phyloP scores from a whole-genome alignment of 2,113 vertebrate species.

The Neotoma lepida region DNA sequence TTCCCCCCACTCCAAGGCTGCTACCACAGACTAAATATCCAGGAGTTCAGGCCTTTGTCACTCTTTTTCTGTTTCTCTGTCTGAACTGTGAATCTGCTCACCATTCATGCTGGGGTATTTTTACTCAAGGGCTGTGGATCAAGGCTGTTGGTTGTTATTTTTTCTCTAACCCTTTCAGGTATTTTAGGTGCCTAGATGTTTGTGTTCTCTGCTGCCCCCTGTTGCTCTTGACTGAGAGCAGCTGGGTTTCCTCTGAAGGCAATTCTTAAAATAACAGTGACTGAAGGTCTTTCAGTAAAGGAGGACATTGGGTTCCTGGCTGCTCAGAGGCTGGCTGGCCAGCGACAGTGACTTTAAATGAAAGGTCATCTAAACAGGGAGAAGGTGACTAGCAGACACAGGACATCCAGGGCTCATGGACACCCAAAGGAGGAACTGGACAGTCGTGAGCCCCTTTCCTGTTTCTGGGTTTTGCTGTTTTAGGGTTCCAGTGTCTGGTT shows the following conservation, averaged over 20 bases:
- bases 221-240: conserved; percentile 51
- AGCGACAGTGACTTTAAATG: conserved; percentile 6
- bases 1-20: not conserved
- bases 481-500: not conserved
- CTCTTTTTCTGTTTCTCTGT: not conserved
- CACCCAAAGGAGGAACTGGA: not conserved
- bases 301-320: not conserved
- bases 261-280: conserved; percentile 60
- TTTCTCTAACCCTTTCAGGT: not conserved
- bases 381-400: not conserved
- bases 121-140: not conserved
- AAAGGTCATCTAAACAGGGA: not conserved
- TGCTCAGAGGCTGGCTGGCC: not conserved
- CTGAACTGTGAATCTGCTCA: conserved; percentile 1
- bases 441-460: not conserved
- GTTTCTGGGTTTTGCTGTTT: too few species aligned
- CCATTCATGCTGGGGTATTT: not conserved
- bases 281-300: not conserved
- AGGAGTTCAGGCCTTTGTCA: not conserved
- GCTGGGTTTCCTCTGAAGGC: not conserved
- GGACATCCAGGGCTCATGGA: not conserved
- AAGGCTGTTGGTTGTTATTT: not conserved
- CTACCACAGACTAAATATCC: not conserved
- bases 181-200: not conserved
- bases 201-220: conserved; percentile 77